Conservation (phyloP, 2,888 invertebrate genomes). For the Fragum sueziense region DNA sequence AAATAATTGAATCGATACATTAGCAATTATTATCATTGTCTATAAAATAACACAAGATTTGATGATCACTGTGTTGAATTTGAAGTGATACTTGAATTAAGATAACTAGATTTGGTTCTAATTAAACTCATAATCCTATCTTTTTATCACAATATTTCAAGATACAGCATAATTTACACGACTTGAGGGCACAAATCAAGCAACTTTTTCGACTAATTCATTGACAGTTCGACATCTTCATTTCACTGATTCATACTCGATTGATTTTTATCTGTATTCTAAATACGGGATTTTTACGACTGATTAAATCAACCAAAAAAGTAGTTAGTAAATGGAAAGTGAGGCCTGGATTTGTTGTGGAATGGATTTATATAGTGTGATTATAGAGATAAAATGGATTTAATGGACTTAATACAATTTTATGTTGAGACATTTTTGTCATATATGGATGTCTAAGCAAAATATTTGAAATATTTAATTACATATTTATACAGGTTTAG, state of each 20-base stretch:
- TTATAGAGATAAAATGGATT: not conserved
- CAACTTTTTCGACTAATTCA: not conserved
- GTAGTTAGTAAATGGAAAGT: not conserved
- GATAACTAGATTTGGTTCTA: no score
- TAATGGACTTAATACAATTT: not conserved
- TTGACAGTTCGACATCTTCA: conserved; percentile 2
- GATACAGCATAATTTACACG: not conserved
- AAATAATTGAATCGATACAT: no score
- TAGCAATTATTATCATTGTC: no score
- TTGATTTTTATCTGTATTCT: conserved; percentile 17
- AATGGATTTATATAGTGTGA: not conserved
- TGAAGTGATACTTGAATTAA: no score
- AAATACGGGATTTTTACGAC: not conserved
- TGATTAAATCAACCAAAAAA: conserved; percentile 12
- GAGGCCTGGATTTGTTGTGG: not conserved
- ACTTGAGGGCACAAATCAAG: not conserved
- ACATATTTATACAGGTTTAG: no score
- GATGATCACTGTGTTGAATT: no score
- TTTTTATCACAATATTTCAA: no score
- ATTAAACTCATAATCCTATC: no score
- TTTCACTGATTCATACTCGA: conserved; percentile 11
- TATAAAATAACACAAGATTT: no score
- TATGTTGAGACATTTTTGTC: no score
- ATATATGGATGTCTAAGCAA: no score
- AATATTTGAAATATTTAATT: no score